Base-by-base conservation (phyloP, 23 tunicate species). In the Styela plicata region DNA sequence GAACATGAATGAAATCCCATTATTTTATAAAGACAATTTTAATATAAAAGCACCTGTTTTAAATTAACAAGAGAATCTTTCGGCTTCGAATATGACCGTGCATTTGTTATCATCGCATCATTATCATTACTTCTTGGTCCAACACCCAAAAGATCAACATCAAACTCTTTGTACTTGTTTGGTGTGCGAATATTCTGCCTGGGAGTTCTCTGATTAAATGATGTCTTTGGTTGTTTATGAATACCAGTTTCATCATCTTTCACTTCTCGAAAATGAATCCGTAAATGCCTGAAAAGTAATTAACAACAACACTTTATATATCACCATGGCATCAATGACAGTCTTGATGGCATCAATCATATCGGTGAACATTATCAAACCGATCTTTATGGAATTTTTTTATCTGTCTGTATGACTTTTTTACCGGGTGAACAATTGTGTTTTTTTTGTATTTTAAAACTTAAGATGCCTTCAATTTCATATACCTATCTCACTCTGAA, bases 141-240 rank as follows among this genome's bases (percentile, higher is more conserved):
- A n/a, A 76, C 66, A 21, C 81, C 64, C 1, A 76, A 71, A 44
- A 76, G 81, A 44, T 76, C 81, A 16, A 76, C 81, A 76, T 76
- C 81, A 1, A 76, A 76, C 30, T 76, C 81, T 52, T 44, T 36
- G 1, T 33, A 76, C 44, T 76, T 76, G 64, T 76, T 76, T 20
- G 81, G 81, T 24, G 81, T 44, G n/a, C 81, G 81, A 18, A 76
- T 76, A 26, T 76, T 76, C 24, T 76, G 81, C 17, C 81, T 24
- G 16, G 81, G 53, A 13, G 81, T 33, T 27, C 81, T 25, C 16
- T 24, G 26, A 22, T 52, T 36, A 18, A 21, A 32, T 36, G 81
- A 52, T 53, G 37, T 21, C 52, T 19, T 17, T n/a, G 10, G 44
- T 5, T 26, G 34, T 13, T 21, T 44, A 20, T 71, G 81, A 44